These are phyloP conservation scores for Dicyrtomina minuta DNA, from an alignment of 2,888 invertebrate genomes.

Conservation along the genomic window DNA sequence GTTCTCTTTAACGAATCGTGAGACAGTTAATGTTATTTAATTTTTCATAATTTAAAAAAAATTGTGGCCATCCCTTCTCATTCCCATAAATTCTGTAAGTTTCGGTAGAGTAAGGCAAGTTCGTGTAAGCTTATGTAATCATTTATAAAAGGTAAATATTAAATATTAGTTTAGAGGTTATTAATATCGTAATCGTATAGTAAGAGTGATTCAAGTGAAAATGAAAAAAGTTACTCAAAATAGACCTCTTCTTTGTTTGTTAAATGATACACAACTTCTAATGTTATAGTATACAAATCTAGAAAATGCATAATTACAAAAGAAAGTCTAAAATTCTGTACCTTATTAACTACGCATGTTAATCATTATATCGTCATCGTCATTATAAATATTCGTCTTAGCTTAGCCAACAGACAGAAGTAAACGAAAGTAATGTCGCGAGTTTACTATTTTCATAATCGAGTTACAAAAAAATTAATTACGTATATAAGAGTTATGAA, in stretches of 20 bases:
- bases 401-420: neutral
- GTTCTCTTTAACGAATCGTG: too few species aligned
- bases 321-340: conserved; percentile 18
- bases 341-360: conserved; percentile 11
- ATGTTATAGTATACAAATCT: too few species aligned
- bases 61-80: conserved; percentile 7
- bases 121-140: too few species aligned
- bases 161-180: too few species aligned
- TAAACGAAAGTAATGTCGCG: conserved; percentile 22
- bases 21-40: too few species aligned
- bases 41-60: neutral
- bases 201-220: too few species aligned
- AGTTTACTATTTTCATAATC: conserved; percentile 29
- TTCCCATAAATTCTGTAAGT: conserved; percentile 1
- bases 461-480: conserved; percentile 15
- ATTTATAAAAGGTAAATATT: too few species aligned
- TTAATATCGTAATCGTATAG: too few species aligned
- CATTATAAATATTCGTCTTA: conserved; percentile 3
- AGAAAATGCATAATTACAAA: conserved; percentile 11
- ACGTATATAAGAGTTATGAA: neutral
- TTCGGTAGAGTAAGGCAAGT: neutral
- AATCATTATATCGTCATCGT: neutral
- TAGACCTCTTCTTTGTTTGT: too few species aligned
- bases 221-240: too few species aligned
- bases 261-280: too few species aligned